These are phyloP conservation scores for Syngnathus rostellatus DNA, from an alignment of 2,797 vertebrate genomes.

Conservation along the genomic window DNA sequence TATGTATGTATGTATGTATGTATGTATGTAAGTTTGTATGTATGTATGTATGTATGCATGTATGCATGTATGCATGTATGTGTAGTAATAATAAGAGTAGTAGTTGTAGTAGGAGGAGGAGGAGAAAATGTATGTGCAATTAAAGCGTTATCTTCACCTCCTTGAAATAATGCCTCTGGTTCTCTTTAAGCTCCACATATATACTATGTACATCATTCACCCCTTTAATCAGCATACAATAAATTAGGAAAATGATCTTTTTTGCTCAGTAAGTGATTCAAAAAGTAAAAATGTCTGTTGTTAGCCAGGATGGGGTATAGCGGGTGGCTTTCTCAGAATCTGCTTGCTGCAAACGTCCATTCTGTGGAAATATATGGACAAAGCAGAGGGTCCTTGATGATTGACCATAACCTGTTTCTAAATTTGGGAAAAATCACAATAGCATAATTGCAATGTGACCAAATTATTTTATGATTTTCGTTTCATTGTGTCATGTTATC, in stretches of 20 bases:
- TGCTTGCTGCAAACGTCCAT: conserved; percentile 26
- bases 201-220: background rate
- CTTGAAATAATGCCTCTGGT: background rate
- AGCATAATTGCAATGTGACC: background rate
- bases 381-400: conserved; percentile 23
- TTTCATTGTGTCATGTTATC: no score
- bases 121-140: no score
- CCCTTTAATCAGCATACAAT: conserved; percentile 22
- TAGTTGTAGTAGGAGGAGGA: no score
- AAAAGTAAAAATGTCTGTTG: conserved; percentile 40
- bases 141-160: no score
- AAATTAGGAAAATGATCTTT: conserved; percentile 25
- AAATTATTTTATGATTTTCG: background rate
- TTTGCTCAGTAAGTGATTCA: conserved; percentile 44
- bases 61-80: background rate
- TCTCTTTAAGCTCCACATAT: background rate
- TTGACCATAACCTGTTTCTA: background rate
- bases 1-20: background rate
- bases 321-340: conserved; percentile 36
- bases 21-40: background rate
- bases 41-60: background rate
- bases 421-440: background rate
- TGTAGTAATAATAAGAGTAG: no score
- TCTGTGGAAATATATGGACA: conserved; percentile 32
- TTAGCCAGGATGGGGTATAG: conserved; percentile 50